Evolutionary conservation across 2,113 vertebrate genomes (phyloP), one percentile per base, ranked within the genome.

Genomic region (Chamaea fasciata): DNA sequence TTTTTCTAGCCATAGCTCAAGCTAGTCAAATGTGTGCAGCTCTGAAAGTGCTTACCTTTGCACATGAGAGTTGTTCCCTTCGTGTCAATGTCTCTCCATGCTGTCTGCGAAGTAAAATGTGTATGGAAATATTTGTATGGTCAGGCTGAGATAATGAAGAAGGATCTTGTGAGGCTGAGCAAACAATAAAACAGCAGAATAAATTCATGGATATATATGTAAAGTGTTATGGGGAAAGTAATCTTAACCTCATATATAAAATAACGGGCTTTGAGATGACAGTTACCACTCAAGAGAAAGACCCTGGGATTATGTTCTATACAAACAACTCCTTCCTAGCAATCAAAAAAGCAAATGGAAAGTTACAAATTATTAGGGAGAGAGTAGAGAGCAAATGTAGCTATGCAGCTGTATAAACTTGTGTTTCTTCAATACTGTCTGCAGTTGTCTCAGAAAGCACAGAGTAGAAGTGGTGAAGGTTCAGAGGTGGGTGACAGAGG

Each of bases 341-440:
- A 70, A 92, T 92, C 85, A 89, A 83, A 93, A 93, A 77, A 83
- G 46, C 68, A 86, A 97, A 94, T 33, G 89, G 60, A 86, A 95
- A 83, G 79, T 78, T 83, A 85, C 64, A 70, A 93, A 77, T 90
- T 88, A 90, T 74, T 92, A 83, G 63, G 79, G 77, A 96, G 50
- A 59, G 83, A 90, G 37, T 57, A 74, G 85, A 92, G 59, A 83
- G 69, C 59, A 94, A 92, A 90, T 12, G 63, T 8, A 88, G 76
- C 47, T 86, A 80, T 46, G 73, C 86, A 97, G 95, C 91, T 95
- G 94, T 90, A 77, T 74, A 90, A 95, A 94, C 88, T 89, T 10
- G 3, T 46, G 47, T 56, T 90, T 55, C 94, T 89, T 44, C 15
- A 53, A 60, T 13, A 5, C n/a, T 42, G 18, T 37, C 50, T 88